Percentiles rank a stretch among this genome's conserved stretches.
These are phyloP conservation scores for Turdus rufiventris DNA, from an alignment of 2,113 vertebrate species.

Conservation along the genomic window DNA sequence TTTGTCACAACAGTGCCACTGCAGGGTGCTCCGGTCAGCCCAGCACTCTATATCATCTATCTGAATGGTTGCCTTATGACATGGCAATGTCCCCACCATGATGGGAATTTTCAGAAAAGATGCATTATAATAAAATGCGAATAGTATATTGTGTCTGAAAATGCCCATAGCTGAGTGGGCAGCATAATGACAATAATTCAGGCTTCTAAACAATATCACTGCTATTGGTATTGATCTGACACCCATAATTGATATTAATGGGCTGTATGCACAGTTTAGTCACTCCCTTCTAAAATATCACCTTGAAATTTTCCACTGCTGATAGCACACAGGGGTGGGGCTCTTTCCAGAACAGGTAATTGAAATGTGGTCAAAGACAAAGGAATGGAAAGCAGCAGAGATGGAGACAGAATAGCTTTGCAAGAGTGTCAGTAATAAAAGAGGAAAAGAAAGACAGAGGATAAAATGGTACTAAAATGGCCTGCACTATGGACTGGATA, in stretches of 20 bases:
- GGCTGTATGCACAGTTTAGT: not conserved
- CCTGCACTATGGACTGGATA: not conserved
- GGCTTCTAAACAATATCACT: slow-evolving; percentile 2
- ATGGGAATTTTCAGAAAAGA: not conserved
- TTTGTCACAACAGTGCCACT: fast-evolving
- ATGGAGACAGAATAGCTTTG: not conserved
- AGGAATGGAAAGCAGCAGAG: not conserved
- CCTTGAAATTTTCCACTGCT: slow-evolving; percentile 28
- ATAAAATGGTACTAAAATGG: not conserved
- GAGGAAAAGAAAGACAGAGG: not conserved
- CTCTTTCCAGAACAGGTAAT: not conserved
- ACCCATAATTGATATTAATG: slow-evolving; percentile 38
- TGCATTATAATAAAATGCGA: slow-evolving; percentile 14
- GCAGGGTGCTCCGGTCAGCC: not conserved
- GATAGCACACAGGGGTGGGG: not conserved
- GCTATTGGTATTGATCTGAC: slow-evolving; percentile 21
- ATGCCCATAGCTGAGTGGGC: not conserved
- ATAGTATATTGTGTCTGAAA: not conserved
- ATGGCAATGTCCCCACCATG: not conserved
- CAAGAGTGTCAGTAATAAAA: not conserved
- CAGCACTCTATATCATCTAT: not conserved
- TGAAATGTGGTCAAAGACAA: not conserved
- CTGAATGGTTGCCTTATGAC: not conserved
- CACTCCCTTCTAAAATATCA: slow-evolving; percentile 16
- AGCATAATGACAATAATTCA: slow-evolving; percentile 19